phyloP scores from a whole-genome alignment of 1,140 invertebrate genomes.

The Hyphantria cunea region DNA sequence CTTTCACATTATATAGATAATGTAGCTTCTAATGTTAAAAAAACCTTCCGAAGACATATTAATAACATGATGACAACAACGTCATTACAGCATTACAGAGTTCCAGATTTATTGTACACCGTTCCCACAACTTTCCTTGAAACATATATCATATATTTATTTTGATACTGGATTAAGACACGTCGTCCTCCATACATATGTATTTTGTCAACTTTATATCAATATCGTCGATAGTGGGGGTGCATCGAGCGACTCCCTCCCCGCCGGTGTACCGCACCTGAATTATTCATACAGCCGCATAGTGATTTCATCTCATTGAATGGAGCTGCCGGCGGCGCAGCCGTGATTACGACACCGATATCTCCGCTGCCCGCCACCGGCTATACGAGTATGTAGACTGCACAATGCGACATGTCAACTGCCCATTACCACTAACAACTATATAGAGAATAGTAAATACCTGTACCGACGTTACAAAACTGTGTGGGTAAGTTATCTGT shows the following conservation, averaged over 20 bases:
- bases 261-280: slow-evolving; percentile 62
- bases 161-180: neutral
- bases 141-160: neutral
- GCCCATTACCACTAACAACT: slow-evolving; percentile 13
- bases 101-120: neutral
- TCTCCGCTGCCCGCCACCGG: slow-evolving; percentile 46
- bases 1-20: too few species aligned
- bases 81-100: too few species aligned
- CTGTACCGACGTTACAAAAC: neutral
- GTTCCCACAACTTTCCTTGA: neutral
- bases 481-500: too few species aligned
- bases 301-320: slow-evolving; percentile 80
- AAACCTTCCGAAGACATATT: neutral
- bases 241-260: slow-evolving; percentile 28
- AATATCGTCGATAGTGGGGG: slow-evolving; percentile 42
- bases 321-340: slow-evolving; percentile 60
- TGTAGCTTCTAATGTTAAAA: too few species aligned
- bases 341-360: slow-evolving; percentile 77
- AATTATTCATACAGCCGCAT: slow-evolving; percentile 78
- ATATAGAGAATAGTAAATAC: neutral
- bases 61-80: neutral
- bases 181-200: slow-evolving; percentile 23
- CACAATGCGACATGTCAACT: slow-evolving; percentile 58
- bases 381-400: slow-evolving; percentile 21
- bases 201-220: slow-evolving; percentile 56